A percentile compares a stretch with the other conserved stretches of the same genome.
These are phyloP conservation scores for Rhinatrema bivittatum DNA, from an alignment of 2,797 vertebrate genomes.

Conservation along the genomic window DNA sequence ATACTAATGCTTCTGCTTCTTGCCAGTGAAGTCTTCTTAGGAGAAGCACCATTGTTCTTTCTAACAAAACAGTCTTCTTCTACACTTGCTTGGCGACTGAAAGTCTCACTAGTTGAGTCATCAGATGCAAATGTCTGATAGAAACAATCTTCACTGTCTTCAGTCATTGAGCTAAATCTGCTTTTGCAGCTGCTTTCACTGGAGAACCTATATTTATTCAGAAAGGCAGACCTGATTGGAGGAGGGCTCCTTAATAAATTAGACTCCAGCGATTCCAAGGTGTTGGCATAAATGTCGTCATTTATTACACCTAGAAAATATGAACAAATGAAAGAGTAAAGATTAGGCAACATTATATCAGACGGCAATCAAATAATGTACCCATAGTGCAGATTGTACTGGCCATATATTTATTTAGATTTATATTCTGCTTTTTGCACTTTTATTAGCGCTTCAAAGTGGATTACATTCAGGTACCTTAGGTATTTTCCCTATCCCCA, in stretches of 20 bases:
- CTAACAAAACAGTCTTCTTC: conserved; percentile 68
- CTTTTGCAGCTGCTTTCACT: conserved; percentile 82
- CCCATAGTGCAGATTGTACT: too few species aligned
- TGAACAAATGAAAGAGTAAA: neutral
- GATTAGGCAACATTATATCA: too few species aligned
- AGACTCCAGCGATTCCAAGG: conserved; percentile 40
- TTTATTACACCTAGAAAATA: conserved; percentile 57
- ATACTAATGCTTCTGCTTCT: conserved; percentile 65
- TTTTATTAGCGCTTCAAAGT: too few species aligned
- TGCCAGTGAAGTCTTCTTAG: conserved; percentile 21
- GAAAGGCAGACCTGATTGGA: rapidly evolving
- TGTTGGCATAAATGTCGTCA: conserved; percentile 28
- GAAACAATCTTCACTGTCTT: conserved; percentile 71
- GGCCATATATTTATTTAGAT: too few species aligned
- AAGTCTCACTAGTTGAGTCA: conserved; percentile 52
- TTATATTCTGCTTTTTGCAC: too few species aligned
- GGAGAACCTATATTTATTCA: conserved; percentile 56
- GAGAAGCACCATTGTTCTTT: neutral
- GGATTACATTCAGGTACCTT: too few species aligned
- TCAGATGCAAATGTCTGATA: conserved; percentile 59
- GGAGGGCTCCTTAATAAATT: neutral
- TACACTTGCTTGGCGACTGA: conserved; percentile 59
- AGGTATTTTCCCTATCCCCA: too few species aligned
- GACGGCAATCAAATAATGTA: too few species aligned
- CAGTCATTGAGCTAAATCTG: conserved; percentile 60